A percentile compares a stretch with the other conserved stretches of the same genome.
Evolutionary conservation across 2,888 invertebrate species (phyloP).

Genomic region (Lissocephala sabroskyi): DNA sequence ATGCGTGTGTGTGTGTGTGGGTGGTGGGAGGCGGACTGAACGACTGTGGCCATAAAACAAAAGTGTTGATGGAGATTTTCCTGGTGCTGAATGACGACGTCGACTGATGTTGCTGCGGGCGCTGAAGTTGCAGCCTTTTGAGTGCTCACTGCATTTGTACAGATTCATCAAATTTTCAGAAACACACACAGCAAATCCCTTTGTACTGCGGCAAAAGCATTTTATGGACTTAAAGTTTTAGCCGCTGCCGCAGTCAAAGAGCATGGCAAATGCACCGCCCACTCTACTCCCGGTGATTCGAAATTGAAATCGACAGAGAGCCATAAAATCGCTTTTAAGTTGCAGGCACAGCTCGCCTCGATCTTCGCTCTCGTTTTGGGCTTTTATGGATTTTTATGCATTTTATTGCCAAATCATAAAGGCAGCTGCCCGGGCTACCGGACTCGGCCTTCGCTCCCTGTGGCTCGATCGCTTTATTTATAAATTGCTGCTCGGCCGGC

Average conservation of each 20-base stretch:
- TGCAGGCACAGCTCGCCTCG: constrained; percentile 22
- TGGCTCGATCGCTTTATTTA: constrained; percentile 31
- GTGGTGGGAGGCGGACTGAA: background rate
- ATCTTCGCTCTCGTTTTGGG: constrained; percentile 10
- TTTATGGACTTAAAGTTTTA: constrained; percentile 60
- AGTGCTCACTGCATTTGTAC: constrained; percentile 52
- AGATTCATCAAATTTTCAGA: constrained; percentile 66
- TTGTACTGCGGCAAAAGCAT: constrained; percentile 57
- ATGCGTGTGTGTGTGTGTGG: background rate
- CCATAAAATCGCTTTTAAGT: constrained; percentile 51
- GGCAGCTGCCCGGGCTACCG: constrained; percentile 34
- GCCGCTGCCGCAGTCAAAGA: constrained; percentile 38
- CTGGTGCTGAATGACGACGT: constrained; percentile 41
- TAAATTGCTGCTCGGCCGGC: constrained; percentile 25
- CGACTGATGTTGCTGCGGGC: constrained; percentile 1
- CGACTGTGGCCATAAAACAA: constrained; percentile 45
- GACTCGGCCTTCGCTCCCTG: too few species aligned
- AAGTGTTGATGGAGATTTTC: constrained; percentile 67
- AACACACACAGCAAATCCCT: constrained; percentile 48
- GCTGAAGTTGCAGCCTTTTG: constrained; percentile 19
- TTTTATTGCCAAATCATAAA: constrained; percentile 62
- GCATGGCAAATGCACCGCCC: constrained; percentile 50
- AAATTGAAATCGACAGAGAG: constrained; percentile 47
- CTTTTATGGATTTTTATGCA: constrained; percentile 55
- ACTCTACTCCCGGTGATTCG: constrained; percentile 51